Percentiles rank a stretch among this genome's conserved stretches.
Evolutionary conservation across 1,140 invertebrate species (phyloP).

Genomic region (Bathynomus jamesi): DNA sequence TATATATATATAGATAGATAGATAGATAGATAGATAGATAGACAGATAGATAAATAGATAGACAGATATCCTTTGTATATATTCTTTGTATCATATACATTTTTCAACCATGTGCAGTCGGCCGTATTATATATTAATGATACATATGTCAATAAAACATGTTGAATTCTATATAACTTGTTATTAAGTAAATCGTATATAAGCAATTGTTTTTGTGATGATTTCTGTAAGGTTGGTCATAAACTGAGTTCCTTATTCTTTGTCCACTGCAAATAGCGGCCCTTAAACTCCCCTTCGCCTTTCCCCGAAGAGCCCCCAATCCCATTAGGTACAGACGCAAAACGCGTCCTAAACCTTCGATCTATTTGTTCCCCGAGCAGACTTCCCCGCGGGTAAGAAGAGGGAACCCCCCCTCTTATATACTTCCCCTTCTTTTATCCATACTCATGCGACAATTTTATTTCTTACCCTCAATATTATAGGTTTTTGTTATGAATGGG

Average conservation of each 20-base stretch:
- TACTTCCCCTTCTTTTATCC: neutral
- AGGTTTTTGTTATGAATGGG: neutral
- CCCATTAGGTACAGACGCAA: neutral
- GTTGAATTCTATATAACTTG: neutral
- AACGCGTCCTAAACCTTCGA: neutral
- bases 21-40: conserved; percentile 10
- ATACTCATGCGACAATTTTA: neutral
- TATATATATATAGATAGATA: conserved; percentile 9
- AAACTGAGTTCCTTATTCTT: neutral
- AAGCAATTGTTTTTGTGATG: no score
- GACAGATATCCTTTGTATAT: neutral
- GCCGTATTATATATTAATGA: no score
- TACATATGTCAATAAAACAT: neutral
- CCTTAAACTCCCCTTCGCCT: neutral
- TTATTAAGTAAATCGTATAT: neutral
- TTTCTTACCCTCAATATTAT: neutral
- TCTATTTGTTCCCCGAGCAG: neutral
- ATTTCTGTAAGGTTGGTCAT: neutral
- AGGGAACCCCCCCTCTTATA: neutral
- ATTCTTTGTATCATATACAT: neutral
- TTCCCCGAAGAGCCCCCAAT: neutral
- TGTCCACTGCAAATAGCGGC: neutral
- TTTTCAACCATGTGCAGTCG: no score
- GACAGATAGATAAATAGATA: conserved; percentile 6
- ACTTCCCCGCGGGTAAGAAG: neutral